Base-by-base conservation (phyloP, 1,140 invertebrate genomes). In the Doryteuthis pealeii region DNA sequence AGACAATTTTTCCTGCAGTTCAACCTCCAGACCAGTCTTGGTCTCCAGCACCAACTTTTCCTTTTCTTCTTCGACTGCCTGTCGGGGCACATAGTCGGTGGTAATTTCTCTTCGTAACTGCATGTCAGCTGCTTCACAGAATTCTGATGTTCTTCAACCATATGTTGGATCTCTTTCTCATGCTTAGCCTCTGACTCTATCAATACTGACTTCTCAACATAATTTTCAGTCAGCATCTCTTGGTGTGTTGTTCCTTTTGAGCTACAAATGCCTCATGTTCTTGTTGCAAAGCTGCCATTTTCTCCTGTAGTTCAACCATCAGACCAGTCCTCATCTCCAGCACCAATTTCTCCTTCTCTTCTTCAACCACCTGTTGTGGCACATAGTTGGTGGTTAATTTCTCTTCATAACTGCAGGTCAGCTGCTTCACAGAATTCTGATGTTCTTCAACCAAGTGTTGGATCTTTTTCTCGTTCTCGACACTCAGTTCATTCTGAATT, bases 51-150 rank as follows among this genome's bases (percentile, higher is more conserved):
- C 3, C 35, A 40, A 28, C 10, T 12, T 62, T 62, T 62, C 54
- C 6, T 62, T 22, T 22, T 62, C 54, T 6, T 28, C 18, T 22
- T 62, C 54, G 6, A 22, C 18, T 12, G 18, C 26, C 26, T 62
- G 54, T 22, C 3, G 54, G 22, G 45, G 45, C 22, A 49, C 45
- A 49, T 15, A 49, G 45, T 49, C 45, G n/a, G 45, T 49, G 0
- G 45, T 62, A 62, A n/a, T 62, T 62, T 62, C 54, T 62, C 54
- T 62, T 62, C 54, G 18, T 62, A 62, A 62, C 26, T 62, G 0
- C 18, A 15, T n/a, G 10, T 22, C 18, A 62, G 22, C 6, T 62
- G 10, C 18, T 22, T 28, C 18, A 62, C 10, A n/a, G 18, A n/a
- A n/a, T 15, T 5, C 2, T 62, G 22, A 22, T 62, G 54, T 62